A percentile compares a stretch with the other conserved stretches of the same genome.
phyloP scores from a whole-genome alignment of 1,140 invertebrate species.

The Drosophila miranda region DNA sequence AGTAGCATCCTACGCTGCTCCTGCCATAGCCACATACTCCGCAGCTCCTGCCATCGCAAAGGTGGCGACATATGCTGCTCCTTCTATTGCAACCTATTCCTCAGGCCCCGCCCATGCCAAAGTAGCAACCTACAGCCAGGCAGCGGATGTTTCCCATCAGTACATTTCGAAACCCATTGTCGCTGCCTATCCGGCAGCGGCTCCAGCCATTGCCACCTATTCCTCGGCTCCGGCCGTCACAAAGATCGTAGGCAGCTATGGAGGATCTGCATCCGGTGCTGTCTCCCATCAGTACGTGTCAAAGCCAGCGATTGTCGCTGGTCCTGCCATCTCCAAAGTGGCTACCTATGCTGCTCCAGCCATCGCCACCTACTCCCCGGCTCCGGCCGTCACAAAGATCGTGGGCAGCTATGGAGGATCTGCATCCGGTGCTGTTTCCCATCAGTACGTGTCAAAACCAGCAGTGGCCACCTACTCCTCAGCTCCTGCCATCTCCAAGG shows the following conservation, averaged over 20 bases:
- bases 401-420: constrained; percentile 36
- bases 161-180: constrained; percentile 59
- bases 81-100: constrained; percentile 8
- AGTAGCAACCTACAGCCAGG: constrained; percentile 1
- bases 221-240: constrained; percentile 31
- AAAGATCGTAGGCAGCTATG: constrained; percentile 45
- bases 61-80: constrained; percentile 27
- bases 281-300: constrained; percentile 72
- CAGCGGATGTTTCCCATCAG: constrained; percentile 51
- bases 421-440: constrained; percentile 57
- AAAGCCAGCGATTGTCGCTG: constrained; percentile 37
- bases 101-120: constrained; percentile 9
- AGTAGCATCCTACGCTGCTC: constrained; percentile 25
- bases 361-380: constrained; percentile 31
- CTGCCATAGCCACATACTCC: constrained; percentile 36
- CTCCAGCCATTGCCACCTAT: constrained; percentile 27
- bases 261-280: constrained; percentile 36
- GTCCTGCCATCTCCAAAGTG: constrained; percentile 24
- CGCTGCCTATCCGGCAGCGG: constrained; percentile 31
- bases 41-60: constrained; percentile 35
- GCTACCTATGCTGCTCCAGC: constrained; percentile 42
- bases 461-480: constrained; percentile 30
- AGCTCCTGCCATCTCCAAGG: constrained; percentile 40
- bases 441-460: constrained; percentile 71
- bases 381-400: constrained; percentile 43